phyloP scores from a whole-genome alignment of 2,797 vertebrate genomes.

The Silurus aristotelis region DNA sequence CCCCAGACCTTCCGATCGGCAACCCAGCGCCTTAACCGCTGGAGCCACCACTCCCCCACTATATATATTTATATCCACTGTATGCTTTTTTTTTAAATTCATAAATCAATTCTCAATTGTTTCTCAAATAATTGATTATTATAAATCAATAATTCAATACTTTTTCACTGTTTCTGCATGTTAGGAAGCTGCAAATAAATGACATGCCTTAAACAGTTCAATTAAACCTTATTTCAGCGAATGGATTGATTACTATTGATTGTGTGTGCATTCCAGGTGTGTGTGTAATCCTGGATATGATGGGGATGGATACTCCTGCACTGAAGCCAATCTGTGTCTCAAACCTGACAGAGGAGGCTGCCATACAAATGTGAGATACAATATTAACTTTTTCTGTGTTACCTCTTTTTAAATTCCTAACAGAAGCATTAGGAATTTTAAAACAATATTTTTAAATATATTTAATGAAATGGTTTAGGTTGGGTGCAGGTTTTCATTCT shows the following conservation, averaged over 20 bases:
- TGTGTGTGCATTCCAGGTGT: constrained; percentile 76
- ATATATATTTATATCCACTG: neutral
- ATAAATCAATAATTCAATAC: no score
- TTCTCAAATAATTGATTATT: no score
- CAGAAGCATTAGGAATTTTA: neutral
- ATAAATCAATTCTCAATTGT: no score
- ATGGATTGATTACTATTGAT: neutral
- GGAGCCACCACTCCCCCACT: no score
- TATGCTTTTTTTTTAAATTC: no score
- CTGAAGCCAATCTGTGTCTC: constrained; percentile 78
- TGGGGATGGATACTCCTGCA: constrained; percentile 88
- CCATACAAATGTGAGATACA: constrained; percentile 80
- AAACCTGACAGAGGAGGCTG: constrained; percentile 80
- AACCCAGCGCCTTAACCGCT: no score
- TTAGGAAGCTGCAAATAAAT: neutral
- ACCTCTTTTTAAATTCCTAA: neutral
- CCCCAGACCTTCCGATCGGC: no score
- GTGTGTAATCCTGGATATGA: constrained; percentile 85
- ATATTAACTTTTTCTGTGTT: neutral
- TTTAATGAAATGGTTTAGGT: neutral
- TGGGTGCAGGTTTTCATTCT: no score
- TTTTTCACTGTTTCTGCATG: neutral
- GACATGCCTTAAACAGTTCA: neutral
- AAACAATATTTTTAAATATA: neutral
- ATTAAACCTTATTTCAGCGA: neutral